Evolutionary conservation across 2,113 vertebrate genomes (phyloP), one percentile per base, ranked within the genome.

Genomic region (Bettongia penicillata): DNA sequence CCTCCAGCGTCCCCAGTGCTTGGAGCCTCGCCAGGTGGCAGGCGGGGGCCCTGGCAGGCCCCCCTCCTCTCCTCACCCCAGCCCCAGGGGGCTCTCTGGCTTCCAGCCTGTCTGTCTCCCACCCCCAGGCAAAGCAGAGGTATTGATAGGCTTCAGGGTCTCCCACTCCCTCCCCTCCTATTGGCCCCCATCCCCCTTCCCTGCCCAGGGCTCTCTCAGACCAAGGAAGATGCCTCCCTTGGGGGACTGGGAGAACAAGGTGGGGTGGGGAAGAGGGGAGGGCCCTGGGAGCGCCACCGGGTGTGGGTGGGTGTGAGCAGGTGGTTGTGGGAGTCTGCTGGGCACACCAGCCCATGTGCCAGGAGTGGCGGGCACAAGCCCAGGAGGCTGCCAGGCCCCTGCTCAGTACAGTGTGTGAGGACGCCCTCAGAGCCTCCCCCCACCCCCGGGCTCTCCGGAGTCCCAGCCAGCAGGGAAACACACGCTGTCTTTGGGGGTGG

Each of bases 1-100:
- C 97, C 97, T 97, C 98, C 96, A 95, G 98, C 98, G 97, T 98
- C 98, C 98, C 97, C 92, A 68, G 90, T 50, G 94, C 98, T 84
- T 99, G 98, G 98, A 98, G 97, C 97, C 31, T 9, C 0, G 98
- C 98, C 98, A 99, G 98, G 98, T 97, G 98, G 98, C 98, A 98
- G 98, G 98, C 98, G 53, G 98, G 3, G 95, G 93, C 95, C 97
- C 48, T 19, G 24, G 68, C 77, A 7, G 0, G 11, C 90, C 10
- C 1, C 1, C 91, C 23, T 0, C 0, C 0, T 0, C 0, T 2
- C 8, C 95, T 96, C 93, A n/a, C 93, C 96, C 97, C 97, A 96
- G 49, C 53, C 96, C 90, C 96, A 43, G 9, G 53, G 90, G 94
- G 97, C 97, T 96, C n/a, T 92, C 0, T 26, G 53, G 94, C 96